Evolutionary conservation across 2,113 vertebrate species (phyloP).

Genomic region (Tautogolabrus adspersus): DNA sequence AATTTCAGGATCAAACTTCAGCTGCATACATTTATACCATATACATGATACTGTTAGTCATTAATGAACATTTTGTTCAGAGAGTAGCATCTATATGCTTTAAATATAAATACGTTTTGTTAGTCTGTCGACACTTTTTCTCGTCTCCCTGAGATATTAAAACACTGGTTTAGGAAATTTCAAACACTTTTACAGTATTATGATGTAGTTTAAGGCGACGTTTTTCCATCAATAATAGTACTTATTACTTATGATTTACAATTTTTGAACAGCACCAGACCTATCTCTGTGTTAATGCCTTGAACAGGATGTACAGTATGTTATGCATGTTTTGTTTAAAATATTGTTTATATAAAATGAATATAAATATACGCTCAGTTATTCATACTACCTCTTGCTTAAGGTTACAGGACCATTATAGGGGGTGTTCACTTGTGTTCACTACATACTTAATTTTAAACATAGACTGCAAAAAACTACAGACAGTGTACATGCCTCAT

Average conservation of each 20-base stretch:
- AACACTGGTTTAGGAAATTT: constrained; percentile 47
- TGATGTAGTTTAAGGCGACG: constrained; percentile 32
- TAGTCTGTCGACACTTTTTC: constrained; percentile 21
- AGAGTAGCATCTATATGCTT: constrained; percentile 1
- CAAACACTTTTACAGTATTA: constrained; percentile 21
- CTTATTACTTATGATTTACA: not conserved
- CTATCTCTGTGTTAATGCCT: constrained; percentile 1
- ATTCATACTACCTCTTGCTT: not conserved
- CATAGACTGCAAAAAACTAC: not conserved
- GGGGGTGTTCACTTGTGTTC: too few species aligned
- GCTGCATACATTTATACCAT: not conserved
- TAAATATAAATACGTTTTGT: not conserved
- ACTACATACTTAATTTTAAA: too few species aligned
- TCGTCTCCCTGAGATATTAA: constrained; percentile 70
- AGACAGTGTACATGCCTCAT: not conserved
- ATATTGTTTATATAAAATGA: not conserved
- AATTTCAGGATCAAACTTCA: constrained; percentile 20
- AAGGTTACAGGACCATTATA: not conserved
- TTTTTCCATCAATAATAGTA: not conserved
- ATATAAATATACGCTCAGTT: not conserved
- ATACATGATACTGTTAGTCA: not conserved
- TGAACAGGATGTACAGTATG: constrained; percentile 4
- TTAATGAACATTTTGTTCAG: constrained; percentile 21
- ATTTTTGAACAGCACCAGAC: constrained; percentile 21
- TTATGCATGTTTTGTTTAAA: not conserved